These are phyloP conservation scores for Sisyra nigra DNA, from an alignment of 2,888 invertebrate species.

Conservation along the genomic window DNA sequence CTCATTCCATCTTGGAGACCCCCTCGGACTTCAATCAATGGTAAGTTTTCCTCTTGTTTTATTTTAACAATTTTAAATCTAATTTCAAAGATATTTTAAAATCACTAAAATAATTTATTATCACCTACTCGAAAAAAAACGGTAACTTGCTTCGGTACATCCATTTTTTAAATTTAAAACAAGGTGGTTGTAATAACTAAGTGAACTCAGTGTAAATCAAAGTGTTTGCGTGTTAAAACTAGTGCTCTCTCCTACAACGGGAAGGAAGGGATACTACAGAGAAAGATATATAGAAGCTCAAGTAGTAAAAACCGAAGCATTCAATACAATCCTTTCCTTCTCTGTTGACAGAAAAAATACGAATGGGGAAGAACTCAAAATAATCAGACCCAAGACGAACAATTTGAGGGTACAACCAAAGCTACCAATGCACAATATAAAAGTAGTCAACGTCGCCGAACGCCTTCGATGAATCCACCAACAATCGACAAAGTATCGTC, in stretches of 20 bases:
- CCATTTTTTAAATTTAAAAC: background rate
- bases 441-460: slow-evolving; percentile 1
- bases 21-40: slow-evolving; percentile 15
- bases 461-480: background rate
- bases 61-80: background rate
- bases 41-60: slow-evolving; percentile 4
- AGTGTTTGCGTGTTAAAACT: background rate
- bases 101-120: background rate
- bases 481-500: background rate
- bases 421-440: background rate
- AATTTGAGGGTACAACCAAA: slow-evolving; percentile 7
- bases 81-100: background rate
- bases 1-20: slow-evolving; percentile 29
- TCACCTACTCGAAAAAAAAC: background rate
- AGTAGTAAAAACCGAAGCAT: slow-evolving; percentile 10
- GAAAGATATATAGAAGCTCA: slow-evolving; percentile 5
- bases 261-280: slow-evolving; percentile 21
- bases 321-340: slow-evolving; percentile 39
- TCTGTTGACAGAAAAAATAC: slow-evolving; percentile 45
- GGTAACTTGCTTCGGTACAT: background rate
- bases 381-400: slow-evolving; percentile 2
- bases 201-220: background rate
- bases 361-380: slow-evolving; percentile 29
- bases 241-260: slow-evolving; percentile 17
- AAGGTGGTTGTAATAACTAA: background rate